phyloP scores from a whole-genome alignment of 2,797 vertebrate species.

The Lates japonicus region DNA sequence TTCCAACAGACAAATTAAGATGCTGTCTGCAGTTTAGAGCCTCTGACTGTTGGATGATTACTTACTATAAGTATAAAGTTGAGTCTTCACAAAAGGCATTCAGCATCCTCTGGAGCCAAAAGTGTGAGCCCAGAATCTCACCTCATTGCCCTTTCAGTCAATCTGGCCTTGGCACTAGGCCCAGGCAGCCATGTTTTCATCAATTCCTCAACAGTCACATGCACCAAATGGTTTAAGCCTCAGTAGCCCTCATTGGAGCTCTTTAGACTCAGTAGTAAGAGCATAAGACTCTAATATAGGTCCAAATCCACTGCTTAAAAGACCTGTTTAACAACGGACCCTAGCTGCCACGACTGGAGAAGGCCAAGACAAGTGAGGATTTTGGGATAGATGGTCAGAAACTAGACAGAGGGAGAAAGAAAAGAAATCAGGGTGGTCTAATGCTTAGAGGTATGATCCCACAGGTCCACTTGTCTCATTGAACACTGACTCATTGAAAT shows the following conservation, averaged over 20 bases:
- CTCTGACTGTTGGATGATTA: constrained; percentile 14
- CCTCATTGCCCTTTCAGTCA: constrained; percentile 72
- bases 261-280: constrained; percentile 41
- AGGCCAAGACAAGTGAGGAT: constrained; percentile 10
- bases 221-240: constrained; percentile 17
- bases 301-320: constrained; percentile 57
- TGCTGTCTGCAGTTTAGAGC: neutral
- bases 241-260: constrained; percentile 56
- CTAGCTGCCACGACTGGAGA: constrained; percentile 18
- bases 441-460: constrained; percentile 7
- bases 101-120: constrained; percentile 54
- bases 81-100: constrained; percentile 55
- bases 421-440: constrained; percentile 34
- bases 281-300: constrained; percentile 13
- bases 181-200: constrained; percentile 50
- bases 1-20: neutral
- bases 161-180: constrained; percentile 47
- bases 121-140: constrained; percentile 69
- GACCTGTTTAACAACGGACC: constrained; percentile 45
- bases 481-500: no score
- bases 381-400: constrained; percentile 31
- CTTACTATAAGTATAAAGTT: constrained; percentile 30
- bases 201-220: neutral
- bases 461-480: neutral
- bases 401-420: constrained; percentile 5